Evolutionary conservation across 1,140 invertebrate species (phyloP).

Genomic region (Portunus trituberculatus): DNA sequence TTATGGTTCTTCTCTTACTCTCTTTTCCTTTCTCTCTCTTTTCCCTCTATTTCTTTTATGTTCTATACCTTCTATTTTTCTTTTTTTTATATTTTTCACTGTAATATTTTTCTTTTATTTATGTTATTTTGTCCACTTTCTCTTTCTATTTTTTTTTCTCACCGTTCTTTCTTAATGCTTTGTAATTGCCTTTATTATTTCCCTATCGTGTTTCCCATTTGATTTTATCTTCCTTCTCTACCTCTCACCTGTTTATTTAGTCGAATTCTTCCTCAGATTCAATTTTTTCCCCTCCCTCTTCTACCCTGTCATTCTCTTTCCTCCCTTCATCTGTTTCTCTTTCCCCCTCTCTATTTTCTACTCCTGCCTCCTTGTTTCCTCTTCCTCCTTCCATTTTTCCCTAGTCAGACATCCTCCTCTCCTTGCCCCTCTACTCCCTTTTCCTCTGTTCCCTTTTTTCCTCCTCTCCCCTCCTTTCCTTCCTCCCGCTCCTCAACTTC

Average conservation of each 20-base stretch:
- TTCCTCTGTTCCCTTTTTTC: neutral
- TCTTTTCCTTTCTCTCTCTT: neutral
- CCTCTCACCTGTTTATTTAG: no score
- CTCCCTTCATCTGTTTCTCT: slow-evolving; percentile 26
- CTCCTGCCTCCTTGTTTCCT: slow-evolving; percentile 10
- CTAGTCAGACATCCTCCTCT: neutral
- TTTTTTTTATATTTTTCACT: neutral
- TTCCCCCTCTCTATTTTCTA: slow-evolving; percentile 31
- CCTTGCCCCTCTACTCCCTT: neutral
- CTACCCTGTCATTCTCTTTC: neutral
- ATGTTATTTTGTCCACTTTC: no score
- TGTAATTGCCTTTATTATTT: no score
- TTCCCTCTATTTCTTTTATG: neutral
- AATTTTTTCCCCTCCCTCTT: neutral
- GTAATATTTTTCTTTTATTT: no score
- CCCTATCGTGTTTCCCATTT: no score
- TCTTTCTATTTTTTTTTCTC: no score
- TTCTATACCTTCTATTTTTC: neutral
- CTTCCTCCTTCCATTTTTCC: neutral
- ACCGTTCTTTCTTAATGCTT: no score
- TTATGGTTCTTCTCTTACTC: neutral
- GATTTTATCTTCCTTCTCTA: no score
- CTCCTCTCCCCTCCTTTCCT: neutral
- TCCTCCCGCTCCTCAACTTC: neutral
- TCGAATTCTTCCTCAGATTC: no score